Evolutionary conservation across 2,888 invertebrate species (phyloP).

Genomic region (Stenotaenia linearis): DNA sequence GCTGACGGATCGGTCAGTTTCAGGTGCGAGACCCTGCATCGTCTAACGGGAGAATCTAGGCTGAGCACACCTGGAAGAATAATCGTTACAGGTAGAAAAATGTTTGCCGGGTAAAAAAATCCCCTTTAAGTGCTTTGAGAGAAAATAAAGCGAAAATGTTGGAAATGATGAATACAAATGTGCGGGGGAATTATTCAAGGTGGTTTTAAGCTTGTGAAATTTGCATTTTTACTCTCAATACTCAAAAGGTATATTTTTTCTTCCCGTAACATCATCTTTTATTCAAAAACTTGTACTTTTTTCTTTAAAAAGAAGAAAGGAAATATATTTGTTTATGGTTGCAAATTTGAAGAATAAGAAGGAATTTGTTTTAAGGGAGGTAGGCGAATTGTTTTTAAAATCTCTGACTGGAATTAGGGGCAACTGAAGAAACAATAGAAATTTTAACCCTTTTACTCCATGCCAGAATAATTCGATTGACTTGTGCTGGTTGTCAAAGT

Average conservation of each 20-base stretch:
- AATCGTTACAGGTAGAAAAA: slow-evolving; percentile 35
- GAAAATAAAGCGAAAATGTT: background rate
- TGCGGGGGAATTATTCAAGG: background rate
- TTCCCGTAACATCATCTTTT: background rate
- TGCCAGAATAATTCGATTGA: too few relatives aligned
- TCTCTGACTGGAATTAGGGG: background rate
- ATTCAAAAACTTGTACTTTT: background rate
- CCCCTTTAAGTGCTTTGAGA: background rate
- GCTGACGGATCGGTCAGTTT: slow-evolving; percentile 32
- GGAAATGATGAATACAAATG: slow-evolving; percentile 4
- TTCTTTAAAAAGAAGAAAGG: background rate
- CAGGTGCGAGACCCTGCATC: slow-evolving; percentile 35
- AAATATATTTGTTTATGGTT: background rate
- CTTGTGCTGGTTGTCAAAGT: too few relatives aligned
- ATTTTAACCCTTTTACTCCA: too few relatives aligned
- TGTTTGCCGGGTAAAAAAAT: too few relatives aligned
- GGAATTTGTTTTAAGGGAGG: background rate
- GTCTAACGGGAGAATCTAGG: slow-evolving; percentile 33
- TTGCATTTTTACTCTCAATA: background rate
- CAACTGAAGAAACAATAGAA: too few relatives aligned
- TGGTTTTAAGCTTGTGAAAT: background rate
- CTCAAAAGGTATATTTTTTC: slow-evolving; percentile 17
- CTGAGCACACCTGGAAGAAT: slow-evolving; percentile 35
- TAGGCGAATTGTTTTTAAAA: background rate
- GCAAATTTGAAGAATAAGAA: background rate